These are phyloP conservation scores for Periplaneta americana DNA, from an alignment of 1,140 invertebrate species.

Conservation along the genomic window DNA sequence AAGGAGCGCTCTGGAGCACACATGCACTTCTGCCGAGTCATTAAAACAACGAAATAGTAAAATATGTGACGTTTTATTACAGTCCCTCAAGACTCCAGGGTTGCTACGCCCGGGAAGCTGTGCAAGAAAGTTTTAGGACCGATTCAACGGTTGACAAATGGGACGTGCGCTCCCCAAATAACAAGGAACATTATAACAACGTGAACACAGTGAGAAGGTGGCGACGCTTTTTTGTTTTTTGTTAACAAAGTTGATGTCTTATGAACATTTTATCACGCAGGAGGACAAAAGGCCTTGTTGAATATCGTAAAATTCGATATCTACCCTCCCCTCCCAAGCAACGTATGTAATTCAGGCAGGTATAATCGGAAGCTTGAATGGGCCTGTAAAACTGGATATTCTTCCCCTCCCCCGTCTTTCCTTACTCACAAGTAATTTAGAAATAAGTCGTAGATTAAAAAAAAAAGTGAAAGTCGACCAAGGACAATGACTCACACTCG, in stretches of 20 bases:
- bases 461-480: neutral
- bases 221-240: neutral
- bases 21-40: neutral
- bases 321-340: no score
- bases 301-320: conserved; percentile 5
- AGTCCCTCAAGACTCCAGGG: neutral
- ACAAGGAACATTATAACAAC: neutral
- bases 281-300: conserved; percentile 4
- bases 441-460: neutral
- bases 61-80: conserved; percentile 6
- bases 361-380: neutral
- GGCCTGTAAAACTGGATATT: neutral
- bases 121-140: neutral
- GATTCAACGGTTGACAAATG: neutral
- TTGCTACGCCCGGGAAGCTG: neutral
- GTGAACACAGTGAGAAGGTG: neutral
- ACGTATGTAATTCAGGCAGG: neutral
- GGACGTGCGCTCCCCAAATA: conserved; percentile 1
- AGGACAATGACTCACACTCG: neutral
- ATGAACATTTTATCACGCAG: neutral
- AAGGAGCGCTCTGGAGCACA: neutral
- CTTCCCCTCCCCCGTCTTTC: no score
- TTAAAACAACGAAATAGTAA: conserved; percentile 11
- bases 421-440: neutral
- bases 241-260: neutral